Evolutionary conservation across 2,113 vertebrate genomes (phyloP).

Genomic region (rat (Rattus norvegicus)): GRCr8 NC_086032.1:80762501-80763000

Average conservation of each 20-base stretch:
- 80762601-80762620: background rate
- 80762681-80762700: background rate
- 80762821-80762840: background rate
- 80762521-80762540: background rate
- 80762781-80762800: background rate
- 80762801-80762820: background rate
- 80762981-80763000: too few relatives aligned
- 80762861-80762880: background rate
- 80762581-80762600: background rate
- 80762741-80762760: background rate
- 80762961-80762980: background rate
- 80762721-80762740: background rate
- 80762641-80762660: background rate
- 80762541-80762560: background rate
- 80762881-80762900: background rate
- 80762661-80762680: background rate
- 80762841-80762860: background rate
- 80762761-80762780: rapidly evolving
- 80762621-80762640: background rate
- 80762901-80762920: background rate
- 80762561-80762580: background rate
- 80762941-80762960: background rate
- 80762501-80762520: background rate
- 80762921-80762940: background rate
- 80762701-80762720: too few relatives aligned